Conservation (phyloP, 2,797 vertebrate genomes). For the Melanotaenia maccullochi region DNA sequence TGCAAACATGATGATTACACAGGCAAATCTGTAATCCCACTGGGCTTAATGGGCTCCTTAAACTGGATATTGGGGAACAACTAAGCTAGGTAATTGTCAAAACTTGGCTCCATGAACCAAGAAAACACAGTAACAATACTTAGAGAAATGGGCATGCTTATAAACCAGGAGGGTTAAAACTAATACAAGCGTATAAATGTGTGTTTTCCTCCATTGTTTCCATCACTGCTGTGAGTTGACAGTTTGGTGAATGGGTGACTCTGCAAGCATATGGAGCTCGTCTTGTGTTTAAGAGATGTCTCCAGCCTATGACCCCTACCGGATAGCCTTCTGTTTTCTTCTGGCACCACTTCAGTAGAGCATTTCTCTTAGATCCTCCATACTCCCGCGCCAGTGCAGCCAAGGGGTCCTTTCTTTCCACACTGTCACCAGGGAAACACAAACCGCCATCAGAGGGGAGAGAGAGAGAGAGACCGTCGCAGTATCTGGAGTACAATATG, state of each 20-base stretch:
- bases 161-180: slow-evolving; percentile 24
- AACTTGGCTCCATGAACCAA: slow-evolving; percentile 53
- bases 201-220: slow-evolving; percentile 46
- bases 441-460: slow-evolving; percentile 48
- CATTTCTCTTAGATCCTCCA: slow-evolving; percentile 96
- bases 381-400: slow-evolving; percentile 94
- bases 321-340: slow-evolving; percentile 97
- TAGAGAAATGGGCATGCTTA: slow-evolving; percentile 38
- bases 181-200: slow-evolving; percentile 40
- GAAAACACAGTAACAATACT: slow-evolving; percentile 49
- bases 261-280: slow-evolving; percentile 25
- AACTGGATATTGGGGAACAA: slow-evolving; percentile 60
- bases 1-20: slow-evolving; percentile 55
- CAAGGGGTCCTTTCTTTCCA: slow-evolving; percentile 97
- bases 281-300: slow-evolving; percentile 54
- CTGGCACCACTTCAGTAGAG: slow-evolving; percentile 98
- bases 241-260: slow-evolving; percentile 22
- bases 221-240: slow-evolving; percentile 40
- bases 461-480: slow-evolving; percentile 15
- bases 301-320: slow-evolving; percentile 83
- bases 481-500: slow-evolving; percentile 12
- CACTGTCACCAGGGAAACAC: slow-evolving; percentile 84
- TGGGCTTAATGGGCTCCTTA: slow-evolving; percentile 63
- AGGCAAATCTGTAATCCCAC: slow-evolving; percentile 64
- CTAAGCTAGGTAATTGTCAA: slow-evolving; percentile 57